Conservation (phyloP, 2,113 vertebrate genomes). For the Peromyscus polionotus region DNA sequence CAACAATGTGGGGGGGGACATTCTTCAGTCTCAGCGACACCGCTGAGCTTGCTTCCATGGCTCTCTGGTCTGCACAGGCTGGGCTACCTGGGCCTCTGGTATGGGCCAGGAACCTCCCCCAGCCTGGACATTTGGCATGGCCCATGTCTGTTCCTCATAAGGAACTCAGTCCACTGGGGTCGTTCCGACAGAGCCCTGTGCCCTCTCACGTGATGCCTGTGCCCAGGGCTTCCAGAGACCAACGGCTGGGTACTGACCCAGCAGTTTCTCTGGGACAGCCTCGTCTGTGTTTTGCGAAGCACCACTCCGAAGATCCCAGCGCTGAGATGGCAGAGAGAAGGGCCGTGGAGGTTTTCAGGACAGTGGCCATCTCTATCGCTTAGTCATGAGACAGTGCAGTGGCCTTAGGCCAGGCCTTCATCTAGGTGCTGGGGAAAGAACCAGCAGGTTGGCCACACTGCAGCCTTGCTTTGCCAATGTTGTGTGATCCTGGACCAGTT, state of each 20-base stretch:
- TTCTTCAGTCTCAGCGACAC: not conserved
- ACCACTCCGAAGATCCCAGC: not conserved
- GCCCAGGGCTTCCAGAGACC: not conserved
- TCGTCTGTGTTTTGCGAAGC: not conserved
- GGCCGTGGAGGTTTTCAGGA: not conserved
- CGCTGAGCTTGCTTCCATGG: not conserved
- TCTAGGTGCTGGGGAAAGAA: not conserved
- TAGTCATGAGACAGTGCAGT: fast-evolving
- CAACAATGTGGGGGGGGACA: too few relatives aligned
- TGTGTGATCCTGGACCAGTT: not conserved
- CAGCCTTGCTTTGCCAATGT: not conserved
- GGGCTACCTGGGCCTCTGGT: not conserved
- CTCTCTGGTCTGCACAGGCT: not conserved
- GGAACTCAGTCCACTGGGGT: fast-evolving
- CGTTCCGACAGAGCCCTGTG: fast-evolving
- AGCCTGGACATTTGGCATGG: fast-evolving
- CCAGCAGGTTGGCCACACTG: not conserved
- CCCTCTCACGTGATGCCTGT: not conserved
- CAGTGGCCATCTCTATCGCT: not conserved
- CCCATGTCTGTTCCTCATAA: not conserved
- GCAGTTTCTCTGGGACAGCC: not conserved
- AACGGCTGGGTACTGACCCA: too few relatives aligned
- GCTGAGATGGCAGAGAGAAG: not conserved
- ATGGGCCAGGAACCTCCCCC: not conserved
- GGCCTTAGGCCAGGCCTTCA: not conserved